Percentiles rank a stretch among this genome's conserved stretches.
These are phyloP conservation scores for Allophyes oxyacanthae DNA, from an alignment of 2,888 invertebrate genomes.

Conservation along the genomic window DNA sequence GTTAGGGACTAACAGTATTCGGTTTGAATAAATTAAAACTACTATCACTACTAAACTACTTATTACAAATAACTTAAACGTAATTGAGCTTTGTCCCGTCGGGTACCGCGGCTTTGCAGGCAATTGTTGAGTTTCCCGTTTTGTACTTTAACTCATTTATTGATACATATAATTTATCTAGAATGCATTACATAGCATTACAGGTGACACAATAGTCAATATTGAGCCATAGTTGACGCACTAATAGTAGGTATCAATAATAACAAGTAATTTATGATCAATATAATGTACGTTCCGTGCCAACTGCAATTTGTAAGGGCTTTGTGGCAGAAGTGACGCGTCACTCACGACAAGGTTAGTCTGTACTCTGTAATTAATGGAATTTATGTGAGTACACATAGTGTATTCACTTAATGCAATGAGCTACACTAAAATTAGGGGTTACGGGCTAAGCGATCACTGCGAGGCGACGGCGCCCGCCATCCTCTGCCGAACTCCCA, in stretches of 20 bases:
- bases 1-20: conserved; percentile 32
- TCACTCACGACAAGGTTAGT: conserved; percentile 46
- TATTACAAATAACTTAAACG: conserved; percentile 43
- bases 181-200: conserved; percentile 16
- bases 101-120: conserved; percentile 44
- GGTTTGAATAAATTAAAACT: conserved; percentile 68
- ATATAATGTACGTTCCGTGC: conserved; percentile 49
- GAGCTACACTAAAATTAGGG: conserved; percentile 50
- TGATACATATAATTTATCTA: conserved; percentile 17
- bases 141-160: conserved; percentile 50
- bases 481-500: conserved; percentile 81
- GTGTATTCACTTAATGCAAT: conserved; percentile 46
- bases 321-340: conserved; percentile 36
- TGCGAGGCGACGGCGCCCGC: conserved; percentile 85
- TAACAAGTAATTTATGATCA: conserved; percentile 39
- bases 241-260: conserved; percentile 31
- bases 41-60: conserved; percentile 60
- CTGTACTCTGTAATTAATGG: conserved; percentile 45
- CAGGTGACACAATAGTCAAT: conserved; percentile 25
- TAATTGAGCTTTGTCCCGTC: conserved; percentile 73
- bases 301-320: conserved; percentile 43
- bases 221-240: conserved; percentile 26
- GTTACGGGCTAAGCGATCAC: conserved; percentile 60
- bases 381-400: conserved; percentile 48
- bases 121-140: conserved; percentile 47